These are phyloP conservation scores for Isaurus tuberculatus DNA, from an alignment of 92 coral and sea anemone species.

Conservation along the genomic window DNA sequence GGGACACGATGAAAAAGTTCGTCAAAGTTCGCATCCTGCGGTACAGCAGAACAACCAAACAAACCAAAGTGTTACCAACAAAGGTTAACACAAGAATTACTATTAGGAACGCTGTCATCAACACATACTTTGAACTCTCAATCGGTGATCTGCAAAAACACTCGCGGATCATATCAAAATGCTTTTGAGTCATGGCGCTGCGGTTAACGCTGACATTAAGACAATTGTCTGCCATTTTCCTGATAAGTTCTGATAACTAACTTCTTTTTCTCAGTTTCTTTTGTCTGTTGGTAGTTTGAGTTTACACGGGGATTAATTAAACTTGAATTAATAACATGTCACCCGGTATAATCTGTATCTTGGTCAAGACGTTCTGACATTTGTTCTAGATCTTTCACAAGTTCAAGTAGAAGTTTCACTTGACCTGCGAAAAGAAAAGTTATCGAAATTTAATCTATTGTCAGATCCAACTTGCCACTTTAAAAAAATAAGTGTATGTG, in stretches of 20 bases:
- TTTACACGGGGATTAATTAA: slow-evolving; percentile 27
- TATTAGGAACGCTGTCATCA: slow-evolving; percentile 71
- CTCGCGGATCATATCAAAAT: slow-evolving; percentile 1
- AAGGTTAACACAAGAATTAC: slow-evolving; percentile 78
- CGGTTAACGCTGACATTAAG: background rate
- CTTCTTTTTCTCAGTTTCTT: background rate
- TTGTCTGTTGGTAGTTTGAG: background rate
- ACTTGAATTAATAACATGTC: slow-evolving; percentile 2
- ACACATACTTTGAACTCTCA: slow-evolving; percentile 47
- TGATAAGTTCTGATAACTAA: background rate
- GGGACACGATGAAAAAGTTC: slow-evolving; percentile 88
- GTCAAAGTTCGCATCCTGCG: slow-evolving; percentile 88
- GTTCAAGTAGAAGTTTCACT: slow-evolving; percentile 22
- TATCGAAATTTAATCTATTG: background rate
- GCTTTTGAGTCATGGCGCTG: slow-evolving; percentile 1
- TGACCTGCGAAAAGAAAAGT: slow-evolving; percentile 32
- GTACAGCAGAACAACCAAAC: slow-evolving; percentile 74
- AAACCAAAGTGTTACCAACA: slow-evolving; percentile 81
- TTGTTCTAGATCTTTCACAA: background rate
- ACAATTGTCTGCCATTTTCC: slow-evolving; percentile 23
- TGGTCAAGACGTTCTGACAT: slow-evolving; percentile 18
- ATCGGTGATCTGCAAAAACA: slow-evolving; percentile 20
- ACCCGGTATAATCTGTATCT: background rate
- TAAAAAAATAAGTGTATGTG: background rate
- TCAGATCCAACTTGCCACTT: background rate